Conservation (phyloP, 2,113 vertebrate species). For the Arenaria interpres region DNA sequence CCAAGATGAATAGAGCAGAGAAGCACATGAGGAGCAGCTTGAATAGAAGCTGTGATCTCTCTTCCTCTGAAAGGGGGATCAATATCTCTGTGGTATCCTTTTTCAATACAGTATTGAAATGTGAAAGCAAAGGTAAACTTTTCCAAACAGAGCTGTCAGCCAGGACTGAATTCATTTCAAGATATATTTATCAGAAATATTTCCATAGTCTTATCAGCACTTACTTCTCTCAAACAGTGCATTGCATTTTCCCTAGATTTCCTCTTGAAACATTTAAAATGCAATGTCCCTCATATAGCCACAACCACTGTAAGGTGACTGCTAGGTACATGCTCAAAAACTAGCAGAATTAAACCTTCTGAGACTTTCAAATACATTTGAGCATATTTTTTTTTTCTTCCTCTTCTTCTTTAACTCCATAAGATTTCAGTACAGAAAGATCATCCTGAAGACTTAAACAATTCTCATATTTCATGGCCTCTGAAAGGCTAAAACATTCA, state of each 20-base stretch:
- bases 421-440: not conserved
- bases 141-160: conserved; percentile 26
- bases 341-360: not conserved
- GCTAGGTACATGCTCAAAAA: not conserved
- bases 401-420: not conserved
- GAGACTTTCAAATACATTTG: not conserved
- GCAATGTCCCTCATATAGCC: not conserved
- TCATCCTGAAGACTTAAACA: not conserved
- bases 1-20: not conserved
- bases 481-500: not conserved
- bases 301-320: not conserved
- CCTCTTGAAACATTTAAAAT: not conserved
- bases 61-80: not conserved
- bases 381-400: not conserved
- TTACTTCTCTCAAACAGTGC: not conserved
- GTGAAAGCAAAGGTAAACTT: conserved; percentile 18
- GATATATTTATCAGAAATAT: conserved; percentile 17
- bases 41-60: not conserved
- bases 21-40: not conserved
- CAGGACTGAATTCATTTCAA: not conserved
- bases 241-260: not conserved
- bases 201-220: not conserved
- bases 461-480: not conserved
- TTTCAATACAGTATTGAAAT: conserved; percentile 22
- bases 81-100: not conserved